Conservation (phyloP, 2,113 vertebrate species). For the Trematomus loennbergii region DNA sequence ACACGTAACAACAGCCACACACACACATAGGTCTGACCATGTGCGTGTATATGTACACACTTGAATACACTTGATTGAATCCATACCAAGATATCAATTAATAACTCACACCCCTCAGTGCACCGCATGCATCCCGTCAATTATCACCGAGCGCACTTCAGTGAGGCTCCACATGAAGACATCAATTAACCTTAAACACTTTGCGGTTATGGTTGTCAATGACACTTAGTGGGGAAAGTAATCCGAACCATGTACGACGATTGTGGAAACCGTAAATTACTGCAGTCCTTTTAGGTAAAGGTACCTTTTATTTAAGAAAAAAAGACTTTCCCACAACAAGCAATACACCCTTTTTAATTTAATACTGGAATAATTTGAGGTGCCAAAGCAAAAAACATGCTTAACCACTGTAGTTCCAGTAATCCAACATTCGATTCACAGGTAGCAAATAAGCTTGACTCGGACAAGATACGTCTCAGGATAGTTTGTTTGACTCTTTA, state of each 20-base stretch:
- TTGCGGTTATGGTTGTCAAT: slow-evolving; percentile 35
- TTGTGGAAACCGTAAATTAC: too few relatives aligned
- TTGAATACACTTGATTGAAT: too few relatives aligned
- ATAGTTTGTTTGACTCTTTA: too few relatives aligned
- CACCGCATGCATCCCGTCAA: slow-evolving; percentile 10
- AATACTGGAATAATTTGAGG: not conserved
- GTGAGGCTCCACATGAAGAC: slow-evolving; percentile 32
- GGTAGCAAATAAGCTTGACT: too few relatives aligned
- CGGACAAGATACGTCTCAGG: too few relatives aligned
- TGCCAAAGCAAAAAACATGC: not conserved
- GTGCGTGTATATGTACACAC: too few relatives aligned
- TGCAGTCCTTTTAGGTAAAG: not conserved
- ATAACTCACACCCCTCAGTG: slow-evolving; percentile 32
- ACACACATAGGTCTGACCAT: too few relatives aligned
- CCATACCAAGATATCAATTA: too few relatives aligned
- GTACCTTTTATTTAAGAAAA: not conserved
- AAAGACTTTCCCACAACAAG: not conserved
- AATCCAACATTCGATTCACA: too few relatives aligned
- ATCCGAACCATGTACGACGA: not conserved
- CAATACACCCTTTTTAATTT: not conserved
- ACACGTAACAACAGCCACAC: too few relatives aligned
- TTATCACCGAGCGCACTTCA: slow-evolving; percentile 37
- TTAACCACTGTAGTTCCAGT: too few relatives aligned
- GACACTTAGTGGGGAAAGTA: slow-evolving; percentile 2
- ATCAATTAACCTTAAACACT: slow-evolving; percentile 35